Base-by-base conservation (phyloP, 2,113 vertebrate species). In the Mustela lutreola region DNA sequence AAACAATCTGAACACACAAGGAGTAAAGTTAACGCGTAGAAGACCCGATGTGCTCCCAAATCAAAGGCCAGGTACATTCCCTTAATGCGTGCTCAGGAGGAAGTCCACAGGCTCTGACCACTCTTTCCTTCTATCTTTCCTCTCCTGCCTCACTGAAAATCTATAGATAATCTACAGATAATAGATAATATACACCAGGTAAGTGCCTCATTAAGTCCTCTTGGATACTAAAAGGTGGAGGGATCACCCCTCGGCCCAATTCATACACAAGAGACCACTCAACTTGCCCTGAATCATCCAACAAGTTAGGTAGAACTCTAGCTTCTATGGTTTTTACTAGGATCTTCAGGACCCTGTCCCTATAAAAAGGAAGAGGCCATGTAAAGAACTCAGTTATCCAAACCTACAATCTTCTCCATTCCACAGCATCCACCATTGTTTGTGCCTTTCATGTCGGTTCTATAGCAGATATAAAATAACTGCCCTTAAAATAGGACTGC, bases 401-500 rank as follows among this genome's bases (percentile, higher is more conserved):
- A 96, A 70, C 33, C 31, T 39, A 50, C 24, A 62, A 58, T 48
- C 76, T 24, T 70, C 75, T 83, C 60, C 15, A 56, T 65, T 75
- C 70, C 58, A 96, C 15, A 63, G 62, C 73, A 79, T 33, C 65
- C 26, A 79, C 42, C n/a, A 42, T 4, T 45, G 65, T 79, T 76
- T 89, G 42, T 65, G 86, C 70, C 91, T 96, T 93, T 36, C 79
- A 80, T 56, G 12, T 33, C 60, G 95, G 39, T 90, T 73, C 62
- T 94, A 36, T 15, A 50, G 73, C 36, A 75, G 60, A 45, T 82
- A 91, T 26, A 71, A 76, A 93, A 87, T 22, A 94, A 88, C 63
- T 33, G 79, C 84, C 96, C 58, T 93, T 93, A 84, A 96, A 95
- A 91, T 76, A 95, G 21, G 42, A 92, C 31, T 11, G 33, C 90